A percentile compares a stretch with the other conserved stretches of the same genome.
Evolutionary conservation across 2,888 invertebrate species (phyloP).

Genomic region (Apamea anceps): DNA sequence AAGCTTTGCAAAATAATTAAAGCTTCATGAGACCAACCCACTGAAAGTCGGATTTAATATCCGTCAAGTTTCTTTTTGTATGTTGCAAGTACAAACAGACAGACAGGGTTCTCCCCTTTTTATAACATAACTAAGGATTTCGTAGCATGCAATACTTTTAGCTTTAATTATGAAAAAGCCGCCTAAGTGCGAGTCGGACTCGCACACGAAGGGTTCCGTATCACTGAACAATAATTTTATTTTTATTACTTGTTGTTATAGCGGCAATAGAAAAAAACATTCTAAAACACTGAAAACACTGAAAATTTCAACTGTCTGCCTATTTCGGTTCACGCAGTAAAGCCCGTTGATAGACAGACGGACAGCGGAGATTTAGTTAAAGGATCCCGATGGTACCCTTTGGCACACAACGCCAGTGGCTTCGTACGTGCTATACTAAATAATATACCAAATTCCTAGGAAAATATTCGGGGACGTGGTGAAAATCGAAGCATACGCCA

Average conservation of each 20-base stretch:
- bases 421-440: neutral
- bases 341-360: neutral
- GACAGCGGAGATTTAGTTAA: neutral
- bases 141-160: constrained; percentile 22
- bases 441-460: neutral
- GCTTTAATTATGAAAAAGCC: constrained; percentile 18
- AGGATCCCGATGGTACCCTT: neutral
- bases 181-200: neutral
- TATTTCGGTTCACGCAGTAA: neutral
- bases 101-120: constrained; percentile 9
- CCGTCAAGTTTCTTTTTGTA: neutral
- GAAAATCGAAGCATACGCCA: neutral
- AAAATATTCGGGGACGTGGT: neutral
- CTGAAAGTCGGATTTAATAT: constrained; percentile 15
- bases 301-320: neutral
- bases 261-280: neutral
- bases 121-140: constrained; percentile 35
- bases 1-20: neutral
- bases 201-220: neutral
- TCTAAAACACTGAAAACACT: no score
- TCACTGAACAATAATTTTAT: neutral
- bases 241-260: neutral
- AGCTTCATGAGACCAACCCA: neutral
- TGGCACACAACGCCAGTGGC: neutral
- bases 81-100: constrained; percentile 8